Evolutionary conservation across 2,797 vertebrate species (phyloP).

Genomic region (Periparus ater): DNA sequence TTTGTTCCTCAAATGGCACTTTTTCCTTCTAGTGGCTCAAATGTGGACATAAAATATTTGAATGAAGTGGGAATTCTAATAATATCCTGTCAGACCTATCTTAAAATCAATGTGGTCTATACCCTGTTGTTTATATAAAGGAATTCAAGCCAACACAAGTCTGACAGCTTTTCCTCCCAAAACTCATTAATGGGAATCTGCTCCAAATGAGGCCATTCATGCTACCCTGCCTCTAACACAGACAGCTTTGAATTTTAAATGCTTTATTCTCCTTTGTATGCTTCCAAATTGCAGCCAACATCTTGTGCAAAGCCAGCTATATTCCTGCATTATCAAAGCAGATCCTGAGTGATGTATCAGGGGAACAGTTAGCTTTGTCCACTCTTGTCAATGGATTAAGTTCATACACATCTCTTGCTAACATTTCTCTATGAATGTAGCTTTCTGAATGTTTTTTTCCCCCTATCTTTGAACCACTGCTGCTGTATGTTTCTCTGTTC

Average conservation of each 20-base stretch:
- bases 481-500: not conserved
- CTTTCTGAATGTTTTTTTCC: not conserved
- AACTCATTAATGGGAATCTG: not conserved
- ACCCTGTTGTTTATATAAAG: not conserved
- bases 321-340: not conserved
- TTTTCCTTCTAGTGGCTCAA: not conserved
- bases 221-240: not conserved
- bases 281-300: not conserved
- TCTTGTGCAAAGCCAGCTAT: not conserved
- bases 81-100: not conserved
- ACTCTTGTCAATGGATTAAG: not conserved
- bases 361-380: not conserved
- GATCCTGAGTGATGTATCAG: rapidly evolving
- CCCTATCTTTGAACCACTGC: not conserved
- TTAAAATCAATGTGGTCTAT: not conserved
- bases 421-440: not conserved
- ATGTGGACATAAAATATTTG: not conserved
- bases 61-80: not conserved
- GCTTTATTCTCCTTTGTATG: not conserved
- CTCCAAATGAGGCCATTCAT: not conserved
- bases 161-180: not conserved
- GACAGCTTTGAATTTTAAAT: not conserved
- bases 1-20: not conserved
- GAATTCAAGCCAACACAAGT: not conserved
- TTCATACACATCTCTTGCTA: not conserved